Evolutionary conservation across 2,113 vertebrate species (phyloP).

Genomic region (Martes martes): DNA sequence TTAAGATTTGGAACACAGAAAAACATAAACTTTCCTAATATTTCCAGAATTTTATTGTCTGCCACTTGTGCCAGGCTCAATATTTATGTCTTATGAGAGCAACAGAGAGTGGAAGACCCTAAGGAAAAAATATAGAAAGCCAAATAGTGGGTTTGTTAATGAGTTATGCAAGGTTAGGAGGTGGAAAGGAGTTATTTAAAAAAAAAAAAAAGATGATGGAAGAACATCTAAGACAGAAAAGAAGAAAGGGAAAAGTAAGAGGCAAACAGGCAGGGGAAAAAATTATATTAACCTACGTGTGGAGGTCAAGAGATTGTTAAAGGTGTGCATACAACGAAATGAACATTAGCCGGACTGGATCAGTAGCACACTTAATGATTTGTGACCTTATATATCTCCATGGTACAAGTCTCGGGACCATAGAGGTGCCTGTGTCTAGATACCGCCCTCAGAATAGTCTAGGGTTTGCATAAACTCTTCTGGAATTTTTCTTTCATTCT

Average conservation of each 20-base stretch:
- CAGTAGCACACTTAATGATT: not conserved
- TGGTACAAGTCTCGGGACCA: not conserved
- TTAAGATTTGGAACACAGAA: not conserved
- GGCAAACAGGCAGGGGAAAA: not conserved
- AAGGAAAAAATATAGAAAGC: not conserved
- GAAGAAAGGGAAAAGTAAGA: not conserved
- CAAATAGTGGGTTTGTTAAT: not conserved
- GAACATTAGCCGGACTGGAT: not conserved
- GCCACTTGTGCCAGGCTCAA: not conserved
- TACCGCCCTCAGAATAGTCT: not conserved
- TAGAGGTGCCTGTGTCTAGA: not conserved
- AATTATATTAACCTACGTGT: not conserved
- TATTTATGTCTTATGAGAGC: not conserved
- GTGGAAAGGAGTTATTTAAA: not conserved
- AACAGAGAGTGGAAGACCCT: not conserved
- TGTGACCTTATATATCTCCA: not conserved
- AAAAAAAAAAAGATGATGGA: not conserved
- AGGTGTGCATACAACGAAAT: not conserved
- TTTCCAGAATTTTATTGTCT: not conserved
- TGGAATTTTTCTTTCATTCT: not conserved
- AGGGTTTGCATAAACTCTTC: not conserved
- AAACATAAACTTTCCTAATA: not conserved
- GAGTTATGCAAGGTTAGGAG: not conserved
- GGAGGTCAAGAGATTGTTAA: not conserved
- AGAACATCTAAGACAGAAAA: not conserved